These are phyloP conservation scores for Todus mexicanus DNA, from an alignment of 2,797 vertebrate genomes.

Conservation along the genomic window DNA sequence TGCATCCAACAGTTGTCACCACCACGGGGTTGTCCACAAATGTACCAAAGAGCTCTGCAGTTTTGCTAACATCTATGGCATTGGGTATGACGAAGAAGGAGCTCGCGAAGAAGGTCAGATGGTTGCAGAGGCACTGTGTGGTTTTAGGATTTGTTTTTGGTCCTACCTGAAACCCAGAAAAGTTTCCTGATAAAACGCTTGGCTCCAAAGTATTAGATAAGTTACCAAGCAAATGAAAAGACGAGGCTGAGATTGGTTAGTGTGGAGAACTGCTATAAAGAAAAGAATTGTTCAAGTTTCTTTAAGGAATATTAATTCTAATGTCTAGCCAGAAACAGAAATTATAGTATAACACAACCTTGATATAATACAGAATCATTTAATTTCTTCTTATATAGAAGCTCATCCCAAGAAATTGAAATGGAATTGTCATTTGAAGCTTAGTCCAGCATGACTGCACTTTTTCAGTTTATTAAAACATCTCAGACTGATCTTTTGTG, in stretches of 20 bases:
- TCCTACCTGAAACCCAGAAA: slow-evolving; percentile 81
- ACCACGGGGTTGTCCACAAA: slow-evolving; percentile 91
- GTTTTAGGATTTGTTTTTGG: slow-evolving; percentile 77
- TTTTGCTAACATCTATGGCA: slow-evolving; percentile 82
- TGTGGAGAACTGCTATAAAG: background rate
- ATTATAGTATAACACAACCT: background rate
- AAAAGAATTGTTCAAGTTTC: background rate
- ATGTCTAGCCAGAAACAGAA: background rate
- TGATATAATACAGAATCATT: background rate
- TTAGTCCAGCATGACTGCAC: background rate
- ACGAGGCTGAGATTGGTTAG: background rate
- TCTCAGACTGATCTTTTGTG: background rate
- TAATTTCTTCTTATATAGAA: background rate
- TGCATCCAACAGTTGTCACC: slow-evolving; percentile 87
- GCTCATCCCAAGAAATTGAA: background rate
- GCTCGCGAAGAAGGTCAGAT: slow-evolving; percentile 94
- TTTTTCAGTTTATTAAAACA: background rate
- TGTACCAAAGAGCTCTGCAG: slow-evolving; percentile 87
- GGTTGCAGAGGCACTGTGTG: slow-evolving; percentile 91
- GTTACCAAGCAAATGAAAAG: background rate
- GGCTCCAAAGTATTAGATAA: background rate
- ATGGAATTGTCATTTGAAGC: background rate
- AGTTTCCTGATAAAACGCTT: background rate
- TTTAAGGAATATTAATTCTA: background rate
- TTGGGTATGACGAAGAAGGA: slow-evolving; percentile 92